A percentile compares a stretch with the other conserved stretches of the same genome.
These are phyloP conservation scores for Lucilia cuprina DNA, from an alignment of 1,140 invertebrate genomes.

Conservation along the genomic window DNA sequence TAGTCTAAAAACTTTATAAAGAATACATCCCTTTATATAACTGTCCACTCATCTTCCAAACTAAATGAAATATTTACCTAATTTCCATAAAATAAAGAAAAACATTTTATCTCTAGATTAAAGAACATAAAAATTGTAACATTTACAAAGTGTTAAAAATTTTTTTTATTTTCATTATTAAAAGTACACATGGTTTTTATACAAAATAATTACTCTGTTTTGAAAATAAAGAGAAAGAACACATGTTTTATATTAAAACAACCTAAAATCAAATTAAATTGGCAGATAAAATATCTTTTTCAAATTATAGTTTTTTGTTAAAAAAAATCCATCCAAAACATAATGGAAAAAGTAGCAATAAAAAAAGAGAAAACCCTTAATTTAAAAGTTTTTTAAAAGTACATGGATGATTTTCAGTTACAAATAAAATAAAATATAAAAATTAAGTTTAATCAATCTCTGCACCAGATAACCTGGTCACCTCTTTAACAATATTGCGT, in stretches of 20 bases:
- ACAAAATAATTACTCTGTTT: too few relatives aligned
- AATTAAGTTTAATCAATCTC: slow-evolving; percentile 19
- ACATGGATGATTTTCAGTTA: background rate
- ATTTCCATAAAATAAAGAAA: too few relatives aligned
- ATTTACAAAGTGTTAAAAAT: too few relatives aligned
- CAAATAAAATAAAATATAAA: background rate
- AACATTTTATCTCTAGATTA: too few relatives aligned
- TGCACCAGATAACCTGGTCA: slow-evolving; percentile 15
- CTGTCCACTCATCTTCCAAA: too few relatives aligned
- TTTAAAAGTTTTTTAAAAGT: background rate
- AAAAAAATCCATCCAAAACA: background rate
- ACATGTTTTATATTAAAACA: background rate
- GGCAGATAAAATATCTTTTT: background rate
- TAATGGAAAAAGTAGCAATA: background rate
- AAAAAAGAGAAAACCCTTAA: slow-evolving; percentile 25
- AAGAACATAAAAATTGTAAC: too few relatives aligned
- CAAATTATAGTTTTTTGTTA: background rate
- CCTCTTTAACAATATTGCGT: background rate
- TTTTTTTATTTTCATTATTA: too few relatives aligned
- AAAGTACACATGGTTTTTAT: too few relatives aligned
- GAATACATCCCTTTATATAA: too few relatives aligned
- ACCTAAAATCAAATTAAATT: background rate
- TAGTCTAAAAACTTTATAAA: too few relatives aligned
- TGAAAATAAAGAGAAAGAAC: background rate
- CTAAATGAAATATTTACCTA: too few relatives aligned